Percentiles rank a stretch among this genome's conserved stretches.
Evolutionary conservation across 2,113 vertebrate species (phyloP).

Genomic region (Sus scrofa): DNA sequence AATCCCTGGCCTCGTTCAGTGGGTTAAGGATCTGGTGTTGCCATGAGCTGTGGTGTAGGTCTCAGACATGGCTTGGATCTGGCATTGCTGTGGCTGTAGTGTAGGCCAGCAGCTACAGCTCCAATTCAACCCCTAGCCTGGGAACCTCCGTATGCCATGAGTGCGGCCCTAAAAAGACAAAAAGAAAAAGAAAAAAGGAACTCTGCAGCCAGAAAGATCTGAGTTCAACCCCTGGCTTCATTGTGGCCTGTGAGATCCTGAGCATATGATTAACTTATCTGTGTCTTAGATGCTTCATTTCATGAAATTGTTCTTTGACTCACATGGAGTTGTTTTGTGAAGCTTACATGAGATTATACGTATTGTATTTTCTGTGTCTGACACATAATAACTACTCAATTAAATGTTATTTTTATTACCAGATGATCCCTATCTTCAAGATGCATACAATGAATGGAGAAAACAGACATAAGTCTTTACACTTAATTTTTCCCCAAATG

Average conservation of each 20-base stretch:
- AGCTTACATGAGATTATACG: not conserved
- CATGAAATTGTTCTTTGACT: not conserved
- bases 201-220: not conserved
- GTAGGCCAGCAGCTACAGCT: too few species aligned
- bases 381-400: not conserved
- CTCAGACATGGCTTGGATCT: too few species aligned
- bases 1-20: too few species aligned
- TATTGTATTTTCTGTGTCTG: not conserved
- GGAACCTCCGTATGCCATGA: too few species aligned
- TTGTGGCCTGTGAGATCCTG: not conserved
- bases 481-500: slow-evolving; percentile 17
- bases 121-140: too few species aligned
- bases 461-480: slow-evolving; percentile 29
- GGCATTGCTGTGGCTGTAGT: too few species aligned
- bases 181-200: not conserved
- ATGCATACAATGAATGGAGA: not conserved
- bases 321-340: not conserved
- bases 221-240: not conserved
- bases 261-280: not conserved
- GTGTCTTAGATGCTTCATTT: not conserved
- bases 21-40: too few species aligned
- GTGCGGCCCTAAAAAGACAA: too few species aligned
- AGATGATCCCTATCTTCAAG: not conserved
- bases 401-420: not conserved
- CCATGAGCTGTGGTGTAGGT: too few species aligned